A percentile compares a stretch with the other conserved stretches of the same genome.
phyloP scores from a whole-genome alignment of 2,113 vertebrate species.

The Indicator maculatus region DNA sequence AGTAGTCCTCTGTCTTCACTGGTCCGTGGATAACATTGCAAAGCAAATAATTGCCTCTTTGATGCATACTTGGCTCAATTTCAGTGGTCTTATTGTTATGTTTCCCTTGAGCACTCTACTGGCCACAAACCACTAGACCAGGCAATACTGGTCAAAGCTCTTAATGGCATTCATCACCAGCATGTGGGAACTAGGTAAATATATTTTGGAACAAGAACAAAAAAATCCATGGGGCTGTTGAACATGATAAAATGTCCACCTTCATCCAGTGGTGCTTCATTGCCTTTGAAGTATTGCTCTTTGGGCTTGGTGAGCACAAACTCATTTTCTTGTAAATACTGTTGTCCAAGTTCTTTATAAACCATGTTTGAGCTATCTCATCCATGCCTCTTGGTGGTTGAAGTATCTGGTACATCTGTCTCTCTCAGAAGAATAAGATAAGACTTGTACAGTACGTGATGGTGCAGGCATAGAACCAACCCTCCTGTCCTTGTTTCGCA shows the following conservation, averaged over 20 bases:
- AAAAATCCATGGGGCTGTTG: neutral
- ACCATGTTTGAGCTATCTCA: neutral
- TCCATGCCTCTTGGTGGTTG: neutral
- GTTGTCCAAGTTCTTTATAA: neutral
- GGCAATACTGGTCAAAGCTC: neutral
- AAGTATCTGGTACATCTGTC: neutral
- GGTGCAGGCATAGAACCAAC: neutral
- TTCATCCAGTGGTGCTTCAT: neutral
- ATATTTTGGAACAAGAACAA: slow-evolving; percentile 43
- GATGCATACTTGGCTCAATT: neutral
- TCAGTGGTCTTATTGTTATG: neutral
- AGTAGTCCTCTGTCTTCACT: neutral
- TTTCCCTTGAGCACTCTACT: neutral
- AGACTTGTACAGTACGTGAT: neutral
- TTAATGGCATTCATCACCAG: slow-evolving; percentile 4
- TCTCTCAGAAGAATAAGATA: neutral
- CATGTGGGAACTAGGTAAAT: slow-evolving; percentile 20
- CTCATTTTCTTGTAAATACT: neutral
- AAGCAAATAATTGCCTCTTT: neutral
- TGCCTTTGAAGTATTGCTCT: slow-evolving; percentile 36
- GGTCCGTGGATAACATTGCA: neutral
- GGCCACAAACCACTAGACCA: slow-evolving; percentile 29
- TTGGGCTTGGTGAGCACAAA: neutral
- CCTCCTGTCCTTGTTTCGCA: neutral
- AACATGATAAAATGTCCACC: slow-evolving; percentile 23